Evolutionary conservation across 2,113 vertebrate genomes (phyloP), one percentile per base, ranked within the genome.

Genomic region (Zootoca vivipara): DNA sequence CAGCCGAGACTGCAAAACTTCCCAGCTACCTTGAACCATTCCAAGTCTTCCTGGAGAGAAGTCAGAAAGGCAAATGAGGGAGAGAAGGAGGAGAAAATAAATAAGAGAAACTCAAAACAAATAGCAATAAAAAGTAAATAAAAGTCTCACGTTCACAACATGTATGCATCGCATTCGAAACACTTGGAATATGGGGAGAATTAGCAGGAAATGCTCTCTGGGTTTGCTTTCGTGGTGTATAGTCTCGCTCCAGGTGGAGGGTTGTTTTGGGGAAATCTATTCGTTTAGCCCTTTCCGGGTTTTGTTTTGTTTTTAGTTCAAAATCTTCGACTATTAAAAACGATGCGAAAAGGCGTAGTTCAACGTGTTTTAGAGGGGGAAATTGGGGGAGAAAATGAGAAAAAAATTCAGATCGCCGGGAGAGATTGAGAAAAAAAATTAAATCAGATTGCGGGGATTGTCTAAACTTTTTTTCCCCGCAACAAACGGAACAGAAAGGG

Each of bases 401-500:
- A 82, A 67, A 67, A 40, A 2, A 4, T 22, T 26, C 82, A 78
- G 91, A 91, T 91, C 89, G 72, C 93, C 82, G 33, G 58, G 77
- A 85, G 28, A 64, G 1, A 52, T 52, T 52, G 83, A 85, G 5
- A 73, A 24, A 82, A 67, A 72, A 40, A 3, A 4, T 38, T 56
- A 1, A 33, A 86, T 26, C 82, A 78, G 91, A 91, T 91, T 89
- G 74, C 93, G 82, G 30, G 58, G 79, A 85, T 77, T 3, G 75
- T 20, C 69, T 56, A 1, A 74, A 89, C 83, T 93, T 92, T 88
- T 52, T 89, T n/a, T n/a, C n/a, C n/a, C n/a, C 86, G 69, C 88
- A 24, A 38, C 82, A 16, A 0, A 42, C 83, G 20, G 9, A 86
- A 78, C 80, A 89, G 88, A 4, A 67, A 1, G 73, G 40, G 69